Conservation (phyloP, 2,113 vertebrate species). For the Heloderma charlesbogerti region DNA sequence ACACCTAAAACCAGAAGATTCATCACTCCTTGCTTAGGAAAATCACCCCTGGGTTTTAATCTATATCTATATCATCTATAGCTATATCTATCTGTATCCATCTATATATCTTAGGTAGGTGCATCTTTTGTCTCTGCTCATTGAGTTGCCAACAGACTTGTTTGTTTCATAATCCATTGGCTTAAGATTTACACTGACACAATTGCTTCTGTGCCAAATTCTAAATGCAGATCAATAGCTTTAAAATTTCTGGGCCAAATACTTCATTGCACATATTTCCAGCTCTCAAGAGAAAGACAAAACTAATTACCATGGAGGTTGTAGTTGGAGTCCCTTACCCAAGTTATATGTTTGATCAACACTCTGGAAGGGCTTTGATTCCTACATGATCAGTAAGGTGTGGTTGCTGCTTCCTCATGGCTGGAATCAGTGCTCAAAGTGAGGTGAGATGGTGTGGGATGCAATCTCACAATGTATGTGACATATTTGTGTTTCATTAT, state of each 20-base stretch:
- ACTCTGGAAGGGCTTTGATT: background rate
- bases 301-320: no score
- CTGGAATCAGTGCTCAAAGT: background rate
- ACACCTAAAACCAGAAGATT: background rate
- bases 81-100: no score
- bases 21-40: background rate
- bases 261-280: background rate
- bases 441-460: no score
- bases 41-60: background rate
- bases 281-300: background rate
- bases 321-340: background rate
- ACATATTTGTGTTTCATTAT: no score
- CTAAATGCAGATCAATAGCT: background rate
- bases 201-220: background rate
- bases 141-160: background rate
- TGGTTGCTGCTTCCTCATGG: background rate
- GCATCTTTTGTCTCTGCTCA: background rate
- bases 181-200: background rate
- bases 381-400: background rate
- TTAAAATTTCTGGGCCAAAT: background rate
- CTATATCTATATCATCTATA: no score
- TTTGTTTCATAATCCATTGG: background rate
- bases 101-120: no score
- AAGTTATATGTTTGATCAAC: background rate
- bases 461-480: no score